Evolutionary conservation across 2,113 vertebrate genomes (phyloP), one percentile per base, ranked within the genome.

Genomic region (Penelope pileata): DNA sequence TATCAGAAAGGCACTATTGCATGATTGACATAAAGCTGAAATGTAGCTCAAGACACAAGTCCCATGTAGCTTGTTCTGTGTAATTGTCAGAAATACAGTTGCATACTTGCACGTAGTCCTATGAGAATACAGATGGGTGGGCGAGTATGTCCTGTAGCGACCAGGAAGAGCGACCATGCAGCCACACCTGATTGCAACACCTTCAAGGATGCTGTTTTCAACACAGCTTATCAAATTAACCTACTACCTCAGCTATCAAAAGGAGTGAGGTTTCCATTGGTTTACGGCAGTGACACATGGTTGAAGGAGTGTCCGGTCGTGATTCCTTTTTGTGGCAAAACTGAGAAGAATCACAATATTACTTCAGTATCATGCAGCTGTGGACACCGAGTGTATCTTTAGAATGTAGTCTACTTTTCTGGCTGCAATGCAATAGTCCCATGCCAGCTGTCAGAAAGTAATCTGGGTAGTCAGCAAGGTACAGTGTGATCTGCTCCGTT

Each of bases 401-500:
- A 47, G 40, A 68, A 68, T 72, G 88, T 72, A 63, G 72, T 94
- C 43, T 86, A 47, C 64, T 94, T 95, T 78, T 60, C 36, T 0
- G 0, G 29, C 47, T 81, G 42, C 24, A 88, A 60, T 59, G 45
- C 7, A 24, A 38, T 40, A 90, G 86, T 92, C 63, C 13, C 86
- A 29, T 78, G 73, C 64, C 90, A 96, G 81, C 58, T 77, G 58
- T 75, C 86, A 95, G 90, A 59, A 83, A 89, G 87, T 86, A 93
- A 91, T 80, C 76, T 67, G 75, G 96, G 43, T 54, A 91, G 79
- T 97, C 96, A 96, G 94, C 1, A 66, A 88, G 60, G 59, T 74
- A 42, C 40, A 59, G 56, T 38, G 19, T 53, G 58, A 91, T 93
- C 85, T 91, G 36, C 75, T 97, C 69, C 0, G 2, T 95, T 97